Base-by-base conservation (phyloP, 2,113 vertebrate genomes). In the Bungarus multicinctus region DNA sequence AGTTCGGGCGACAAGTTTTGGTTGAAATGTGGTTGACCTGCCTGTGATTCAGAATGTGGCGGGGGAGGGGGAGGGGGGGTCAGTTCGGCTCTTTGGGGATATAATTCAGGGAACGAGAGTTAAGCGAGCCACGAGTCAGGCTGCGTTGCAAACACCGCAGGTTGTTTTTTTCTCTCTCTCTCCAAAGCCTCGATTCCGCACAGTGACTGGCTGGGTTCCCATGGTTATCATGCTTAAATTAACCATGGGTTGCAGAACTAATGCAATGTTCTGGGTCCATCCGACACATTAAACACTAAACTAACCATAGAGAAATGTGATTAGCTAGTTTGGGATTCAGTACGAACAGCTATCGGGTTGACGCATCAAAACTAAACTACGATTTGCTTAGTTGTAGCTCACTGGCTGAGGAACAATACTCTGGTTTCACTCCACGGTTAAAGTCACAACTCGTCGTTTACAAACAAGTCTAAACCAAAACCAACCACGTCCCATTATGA, bases 41-140 rank as follows among this genome's bases (percentile, higher is more conserved):
- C 3, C 74, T 81, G 34, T 22, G 74, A 43, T 43, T 43, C 34
- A 43, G 74, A 81, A 20, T 9, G 74, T 9, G 6, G 25, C 9
- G 2, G 52, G 11, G 52, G 10, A 1, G 6, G 23, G 1, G 14
- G 22, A 2, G 4, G 10, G 2, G 6, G 23, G 1, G 14, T 81
- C 74, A 81, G 3, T 81, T 81, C 34, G 34, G 34, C n/a, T 81
- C 30, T 81, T 39, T 43, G 34, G 34, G 74, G 64, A n/a, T 34
- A 34, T 34, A 43, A 81, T 81, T 81, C 74, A 81, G 74, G 3
- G 34, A 81, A 9, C 34, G 74, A 8, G 69, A 20, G 16, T 9
- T 9, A 39, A 81, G 18, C 74, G 18, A 39, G 6, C 34, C 74
- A 0, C 34, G 34, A 9, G 34, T 81, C 34, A 22, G 74, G 7